A percentile compares a stretch with the other conserved stretches of the same genome.
phyloP scores from a whole-genome alignment of 1,140 invertebrate genomes.

The Drosophila sulfurigaster region DNA sequence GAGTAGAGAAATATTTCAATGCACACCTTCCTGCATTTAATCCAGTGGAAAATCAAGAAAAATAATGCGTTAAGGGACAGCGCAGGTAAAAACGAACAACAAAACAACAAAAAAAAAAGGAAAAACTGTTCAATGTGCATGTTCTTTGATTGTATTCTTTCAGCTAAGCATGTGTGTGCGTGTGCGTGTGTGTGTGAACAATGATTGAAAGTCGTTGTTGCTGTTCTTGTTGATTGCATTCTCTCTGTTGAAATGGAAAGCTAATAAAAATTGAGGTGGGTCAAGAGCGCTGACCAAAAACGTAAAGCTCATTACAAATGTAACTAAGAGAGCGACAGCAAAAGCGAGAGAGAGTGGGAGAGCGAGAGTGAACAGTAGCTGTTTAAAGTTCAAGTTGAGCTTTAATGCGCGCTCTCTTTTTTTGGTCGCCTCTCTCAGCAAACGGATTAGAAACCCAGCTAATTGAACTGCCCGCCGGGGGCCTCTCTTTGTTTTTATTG shows the following conservation, averaged over 20 bases:
- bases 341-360: background rate
- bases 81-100: slow-evolving; percentile 33
- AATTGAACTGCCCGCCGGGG: slow-evolving; percentile 44
- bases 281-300: slow-evolving; percentile 37
- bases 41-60: slow-evolving; percentile 79
- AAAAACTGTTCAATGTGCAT: slow-evolving; percentile 33
- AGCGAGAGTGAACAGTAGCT: background rate
- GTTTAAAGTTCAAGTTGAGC: slow-evolving; percentile 6
- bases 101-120: slow-evolving; percentile 11
- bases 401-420: background rate
- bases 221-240: slow-evolving; percentile 37
- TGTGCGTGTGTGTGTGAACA: slow-evolving; percentile 40
- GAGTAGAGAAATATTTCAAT: slow-evolving; percentile 39
- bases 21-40: slow-evolving; percentile 65
- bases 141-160: slow-evolving; percentile 44
- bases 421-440: background rate
- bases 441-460: slow-evolving; percentile 17
- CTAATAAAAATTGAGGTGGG: slow-evolving; percentile 61
- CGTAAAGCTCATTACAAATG: background rate
- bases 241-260: slow-evolving; percentile 54
- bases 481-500: slow-evolving; percentile 9
- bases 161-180: background rate
- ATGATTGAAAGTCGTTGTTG: slow-evolving; percentile 46
- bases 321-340: background rate
- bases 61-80: slow-evolving; percentile 61